Evolutionary conservation across 2,113 vertebrate genomes (phyloP).

Genomic region (Rhagologus leucostigma): DNA sequence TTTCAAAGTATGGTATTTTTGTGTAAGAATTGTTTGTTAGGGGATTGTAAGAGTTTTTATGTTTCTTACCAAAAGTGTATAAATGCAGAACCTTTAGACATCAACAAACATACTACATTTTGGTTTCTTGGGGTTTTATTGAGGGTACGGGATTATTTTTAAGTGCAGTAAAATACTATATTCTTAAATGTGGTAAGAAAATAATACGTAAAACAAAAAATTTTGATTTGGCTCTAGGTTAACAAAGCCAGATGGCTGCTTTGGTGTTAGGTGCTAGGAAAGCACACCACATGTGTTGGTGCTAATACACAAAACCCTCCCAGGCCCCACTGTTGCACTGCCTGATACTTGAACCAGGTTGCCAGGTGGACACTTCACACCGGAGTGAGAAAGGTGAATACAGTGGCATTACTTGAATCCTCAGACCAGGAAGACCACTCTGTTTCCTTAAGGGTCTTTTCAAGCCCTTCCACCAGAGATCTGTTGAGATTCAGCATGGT

Average conservation of each 20-base stretch:
- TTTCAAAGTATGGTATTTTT: not conserved
- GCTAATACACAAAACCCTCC: not conserved
- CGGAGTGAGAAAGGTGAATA: not conserved
- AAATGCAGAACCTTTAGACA: not conserved
- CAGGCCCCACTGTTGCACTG: not conserved
- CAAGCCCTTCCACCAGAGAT: not conserved
- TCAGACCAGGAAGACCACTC: not conserved
- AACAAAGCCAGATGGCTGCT: not conserved
- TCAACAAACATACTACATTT: not conserved
- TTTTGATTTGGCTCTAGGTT: not conserved
- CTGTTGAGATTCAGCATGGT: not conserved
- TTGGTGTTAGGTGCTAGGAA: not conserved
- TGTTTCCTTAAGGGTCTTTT: not conserved
- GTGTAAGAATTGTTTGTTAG: not conserved
- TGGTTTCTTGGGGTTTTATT: not conserved
- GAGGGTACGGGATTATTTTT: not conserved
- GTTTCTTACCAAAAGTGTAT: not conserved
- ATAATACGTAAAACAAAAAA: not conserved
- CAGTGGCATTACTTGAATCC: not conserved
- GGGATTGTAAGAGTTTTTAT: not conserved
- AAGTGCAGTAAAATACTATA: not conserved
- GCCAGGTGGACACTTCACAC: not conserved
- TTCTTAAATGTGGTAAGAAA: not conserved
- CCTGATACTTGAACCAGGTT: not conserved
- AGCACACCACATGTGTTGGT: not conserved